phyloP scores from a whole-genome alignment of 2,888 invertebrate species.

The Idaea biselata region DNA sequence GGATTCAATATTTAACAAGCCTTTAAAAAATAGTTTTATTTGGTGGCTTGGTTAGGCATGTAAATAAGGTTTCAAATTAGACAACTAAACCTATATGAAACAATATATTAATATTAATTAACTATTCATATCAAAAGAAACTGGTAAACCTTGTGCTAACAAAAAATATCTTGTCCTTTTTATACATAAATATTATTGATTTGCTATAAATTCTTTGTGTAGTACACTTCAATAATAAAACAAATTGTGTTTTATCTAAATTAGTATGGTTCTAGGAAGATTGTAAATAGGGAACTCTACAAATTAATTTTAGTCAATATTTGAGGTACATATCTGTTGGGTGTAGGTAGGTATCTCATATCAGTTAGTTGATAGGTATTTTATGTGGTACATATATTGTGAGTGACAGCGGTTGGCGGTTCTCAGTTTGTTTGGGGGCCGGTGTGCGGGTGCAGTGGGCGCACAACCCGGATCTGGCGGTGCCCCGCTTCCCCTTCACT shows the following conservation, averaged over 20 bases:
- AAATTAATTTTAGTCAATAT: too few relatives aligned
- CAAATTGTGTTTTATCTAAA: too few relatives aligned
- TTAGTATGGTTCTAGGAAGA: too few relatives aligned
- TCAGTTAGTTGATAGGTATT: background rate
- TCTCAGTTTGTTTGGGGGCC: constrained; percentile 60
- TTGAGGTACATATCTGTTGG: too few relatives aligned
- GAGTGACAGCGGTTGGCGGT: constrained; percentile 59
- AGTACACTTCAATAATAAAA: too few relatives aligned
- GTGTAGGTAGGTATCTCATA: background rate
- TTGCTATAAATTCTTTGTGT: too few relatives aligned
- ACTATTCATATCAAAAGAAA: background rate
- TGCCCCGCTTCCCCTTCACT: constrained; percentile 79
- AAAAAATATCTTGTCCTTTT: background rate
- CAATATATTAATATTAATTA: background rate
- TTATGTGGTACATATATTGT: constrained; percentile 31
- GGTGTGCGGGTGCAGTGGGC: constrained; percentile 64
- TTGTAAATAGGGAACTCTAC: too few relatives aligned
- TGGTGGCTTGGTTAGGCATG: too few relatives aligned
- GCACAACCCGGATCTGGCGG: constrained; percentile 76
- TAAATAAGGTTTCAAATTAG: background rate
- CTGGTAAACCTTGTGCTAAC: background rate
- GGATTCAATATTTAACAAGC: too few relatives aligned
- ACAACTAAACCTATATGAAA: background rate
- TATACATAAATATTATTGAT: too few relatives aligned
- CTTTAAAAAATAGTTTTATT: too few relatives aligned